phyloP scores from a whole-genome alignment of 2,888 invertebrate genomes.

The Orthosia gracilis region DNA sequence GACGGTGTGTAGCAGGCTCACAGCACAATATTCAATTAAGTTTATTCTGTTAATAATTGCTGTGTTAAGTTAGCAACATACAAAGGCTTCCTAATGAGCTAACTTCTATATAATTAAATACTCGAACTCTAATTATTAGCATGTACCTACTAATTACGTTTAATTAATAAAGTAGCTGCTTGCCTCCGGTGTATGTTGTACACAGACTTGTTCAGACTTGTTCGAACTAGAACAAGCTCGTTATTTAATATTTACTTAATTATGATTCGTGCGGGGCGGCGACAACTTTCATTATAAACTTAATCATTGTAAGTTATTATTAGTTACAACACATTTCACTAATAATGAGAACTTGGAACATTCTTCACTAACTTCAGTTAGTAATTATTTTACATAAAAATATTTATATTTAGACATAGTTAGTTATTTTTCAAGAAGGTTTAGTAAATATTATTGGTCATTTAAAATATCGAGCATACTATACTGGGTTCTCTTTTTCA shows the following conservation, averaged over 20 bases:
- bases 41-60: background rate
- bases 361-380: background rate
- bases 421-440: background rate
- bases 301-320: slow-evolving; percentile 19
- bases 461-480: background rate
- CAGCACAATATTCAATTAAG: background rate
- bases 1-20: background rate
- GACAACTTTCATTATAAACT: slow-evolving; percentile 20
- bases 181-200: background rate
- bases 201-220: slow-evolving; percentile 8
- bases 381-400: no score
- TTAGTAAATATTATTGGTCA: background rate
- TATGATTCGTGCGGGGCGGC: background rate
- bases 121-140: background rate
- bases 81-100: background rate
- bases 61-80: background rate
- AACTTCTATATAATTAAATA: background rate
- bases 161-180: background rate
- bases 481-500: no score
- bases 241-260: slow-evolving; percentile 20
- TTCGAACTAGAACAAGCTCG: slow-evolving; percentile 6
- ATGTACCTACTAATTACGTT: background rate
- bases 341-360: slow-evolving; percentile 10
- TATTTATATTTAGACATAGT: background rate
- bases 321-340: slow-evolving; percentile 20